phyloP scores from a whole-genome alignment of 1,140 invertebrate genomes.

The Yoshiicerus persimilis region DNA sequence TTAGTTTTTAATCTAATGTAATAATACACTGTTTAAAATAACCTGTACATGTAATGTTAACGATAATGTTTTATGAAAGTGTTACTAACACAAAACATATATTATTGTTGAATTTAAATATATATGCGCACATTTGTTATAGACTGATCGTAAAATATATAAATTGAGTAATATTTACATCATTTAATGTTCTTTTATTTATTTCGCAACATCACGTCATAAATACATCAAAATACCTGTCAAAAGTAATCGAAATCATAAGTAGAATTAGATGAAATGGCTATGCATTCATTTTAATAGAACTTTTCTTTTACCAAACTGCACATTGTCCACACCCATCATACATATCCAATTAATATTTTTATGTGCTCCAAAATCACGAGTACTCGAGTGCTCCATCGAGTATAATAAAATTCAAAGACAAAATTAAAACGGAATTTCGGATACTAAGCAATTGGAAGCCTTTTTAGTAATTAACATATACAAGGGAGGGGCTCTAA shows the following conservation, averaged over 20 bases:
- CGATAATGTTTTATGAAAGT: background rate
- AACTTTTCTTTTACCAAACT: no score
- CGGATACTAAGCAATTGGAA: no score
- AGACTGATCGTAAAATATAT: background rate
- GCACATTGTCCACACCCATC: no score
- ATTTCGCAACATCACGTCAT: background rate
- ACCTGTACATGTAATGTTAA: background rate
- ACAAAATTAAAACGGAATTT: no score
- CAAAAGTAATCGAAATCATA: background rate
- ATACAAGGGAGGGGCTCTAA: no score
- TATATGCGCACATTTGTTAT: background rate
- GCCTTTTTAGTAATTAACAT: no score
- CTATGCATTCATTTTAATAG: no score
- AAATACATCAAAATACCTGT: background rate
- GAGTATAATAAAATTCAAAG: no score
- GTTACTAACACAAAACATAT: background rate
- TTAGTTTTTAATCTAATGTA: background rate
- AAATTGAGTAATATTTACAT: background rate
- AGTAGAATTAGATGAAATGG: no score
- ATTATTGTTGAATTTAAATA: background rate
- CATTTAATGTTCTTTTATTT: background rate
- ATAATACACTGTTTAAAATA: background rate
- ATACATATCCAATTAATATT: no score
- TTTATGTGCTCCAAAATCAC: no score
- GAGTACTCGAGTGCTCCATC: no score